phyloP scores from a whole-genome alignment of 2,888 invertebrate species.

The Meta bourneti region DNA sequence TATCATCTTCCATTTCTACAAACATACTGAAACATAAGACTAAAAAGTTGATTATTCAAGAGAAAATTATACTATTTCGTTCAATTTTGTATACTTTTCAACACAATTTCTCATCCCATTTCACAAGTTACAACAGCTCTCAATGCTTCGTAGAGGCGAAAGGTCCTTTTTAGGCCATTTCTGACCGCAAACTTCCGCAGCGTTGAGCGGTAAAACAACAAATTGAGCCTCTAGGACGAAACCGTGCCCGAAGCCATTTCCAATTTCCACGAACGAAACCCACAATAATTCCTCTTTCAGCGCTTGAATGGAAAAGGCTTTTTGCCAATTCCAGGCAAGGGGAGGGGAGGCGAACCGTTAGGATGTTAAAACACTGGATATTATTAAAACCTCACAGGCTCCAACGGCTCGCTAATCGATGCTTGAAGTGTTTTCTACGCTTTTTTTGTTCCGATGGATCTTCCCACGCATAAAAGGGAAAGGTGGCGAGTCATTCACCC shows the following conservation, averaged over 20 bases:
- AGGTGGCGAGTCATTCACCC: slow-evolving; percentile 66
- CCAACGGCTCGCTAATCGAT: slow-evolving; percentile 36
- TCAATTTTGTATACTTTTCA: too few relatives aligned
- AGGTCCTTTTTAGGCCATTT: background rate
- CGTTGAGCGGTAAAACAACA: background rate
- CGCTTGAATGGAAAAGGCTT: background rate
- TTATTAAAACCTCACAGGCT: background rate
- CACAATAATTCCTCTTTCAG: background rate
- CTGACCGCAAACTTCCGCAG: background rate
- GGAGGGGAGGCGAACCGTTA: background rate
- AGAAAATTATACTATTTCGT: too few relatives aligned
- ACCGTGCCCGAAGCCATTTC: background rate
- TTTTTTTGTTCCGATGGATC: background rate
- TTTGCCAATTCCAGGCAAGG: background rate
- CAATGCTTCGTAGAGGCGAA: too few relatives aligned
- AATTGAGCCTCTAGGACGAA: background rate
- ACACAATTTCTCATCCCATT: too few relatives aligned
- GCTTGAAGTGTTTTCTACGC: slow-evolving; percentile 8
- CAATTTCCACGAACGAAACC: background rate
- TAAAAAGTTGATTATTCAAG: too few relatives aligned
- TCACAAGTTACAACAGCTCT: too few relatives aligned
- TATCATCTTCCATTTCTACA: too few relatives aligned
- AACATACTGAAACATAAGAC: too few relatives aligned
- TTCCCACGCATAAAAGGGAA: slow-evolving; percentile 55
- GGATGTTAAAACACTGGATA: background rate